Evolutionary conservation across 2,888 invertebrate genomes (phyloP).

Genomic region (Geophilus truncorum): DNA sequence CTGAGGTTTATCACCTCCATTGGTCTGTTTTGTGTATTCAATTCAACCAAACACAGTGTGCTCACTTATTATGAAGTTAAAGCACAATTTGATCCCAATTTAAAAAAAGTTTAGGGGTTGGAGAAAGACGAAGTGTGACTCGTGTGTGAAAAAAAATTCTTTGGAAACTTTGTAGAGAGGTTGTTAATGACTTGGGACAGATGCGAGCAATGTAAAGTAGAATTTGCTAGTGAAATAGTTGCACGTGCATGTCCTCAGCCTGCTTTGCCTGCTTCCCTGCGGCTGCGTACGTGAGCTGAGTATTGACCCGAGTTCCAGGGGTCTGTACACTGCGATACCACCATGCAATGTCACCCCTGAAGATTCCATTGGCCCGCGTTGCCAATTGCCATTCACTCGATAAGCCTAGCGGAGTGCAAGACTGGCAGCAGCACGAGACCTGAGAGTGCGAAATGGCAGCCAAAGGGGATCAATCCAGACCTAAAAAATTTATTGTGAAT

Average conservation of each 20-base stretch:
- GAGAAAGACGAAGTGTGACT: neutral
- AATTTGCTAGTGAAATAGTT: conserved; percentile 25
- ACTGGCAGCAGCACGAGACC: neutral
- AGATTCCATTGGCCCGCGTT: neutral
- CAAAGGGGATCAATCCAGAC: conserved; percentile 21
- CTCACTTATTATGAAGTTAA: too few species aligned
- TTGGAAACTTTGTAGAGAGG: neutral
- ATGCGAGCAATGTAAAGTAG: conserved; percentile 25
- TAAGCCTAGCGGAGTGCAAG: neutral
- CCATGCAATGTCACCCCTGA: conserved; percentile 21
- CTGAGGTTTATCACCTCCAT: too few species aligned
- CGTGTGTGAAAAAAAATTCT: neutral
- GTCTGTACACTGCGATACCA: conserved; percentile 11
- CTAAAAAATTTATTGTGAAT: neutral
- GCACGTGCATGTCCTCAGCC: conserved; percentile 25
- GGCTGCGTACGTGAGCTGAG: conserved; percentile 21
- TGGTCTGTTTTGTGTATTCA: neutral
- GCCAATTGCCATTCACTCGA: conserved; percentile 21
- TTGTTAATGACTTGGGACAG: conserved; percentile 24
- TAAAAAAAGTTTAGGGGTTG: neutral
- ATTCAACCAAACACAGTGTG: too few species aligned
- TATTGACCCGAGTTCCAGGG: conserved; percentile 1
- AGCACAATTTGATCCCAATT: too few species aligned
- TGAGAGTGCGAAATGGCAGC: conserved; percentile 10
- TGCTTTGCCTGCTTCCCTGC: conserved; percentile 4